phyloP scores from a whole-genome alignment of 2,888 invertebrate species.

The Epiblema foenella region DNA sequence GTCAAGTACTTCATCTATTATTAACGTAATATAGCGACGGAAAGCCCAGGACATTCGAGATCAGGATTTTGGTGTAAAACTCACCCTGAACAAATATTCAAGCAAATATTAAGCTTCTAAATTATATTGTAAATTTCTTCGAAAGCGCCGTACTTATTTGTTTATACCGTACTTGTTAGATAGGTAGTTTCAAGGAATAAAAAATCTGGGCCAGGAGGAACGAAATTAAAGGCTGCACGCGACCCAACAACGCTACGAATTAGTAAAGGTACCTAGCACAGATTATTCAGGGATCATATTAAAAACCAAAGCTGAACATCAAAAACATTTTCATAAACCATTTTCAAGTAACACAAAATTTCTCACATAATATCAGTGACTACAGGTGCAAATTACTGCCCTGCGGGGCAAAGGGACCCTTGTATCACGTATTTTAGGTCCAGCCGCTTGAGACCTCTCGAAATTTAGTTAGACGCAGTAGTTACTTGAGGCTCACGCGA shows the following conservation, averaged over 20 bases:
- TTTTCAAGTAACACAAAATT: slow-evolving; percentile 71
- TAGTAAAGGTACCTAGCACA: slow-evolving; percentile 31
- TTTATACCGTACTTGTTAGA: slow-evolving; percentile 3
- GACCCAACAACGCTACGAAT: slow-evolving; percentile 28
- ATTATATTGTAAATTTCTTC: not conserved
- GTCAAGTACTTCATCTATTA: too few relatives aligned
- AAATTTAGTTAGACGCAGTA: slow-evolving; percentile 52
- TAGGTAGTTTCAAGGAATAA: not conserved
- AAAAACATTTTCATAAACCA: slow-evolving; percentile 52
- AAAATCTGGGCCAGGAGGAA: not conserved
- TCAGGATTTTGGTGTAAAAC: not conserved
- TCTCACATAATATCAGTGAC: slow-evolving; percentile 76
- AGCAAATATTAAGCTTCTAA: too few relatives aligned
- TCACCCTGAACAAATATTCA: not conserved
- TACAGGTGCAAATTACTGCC: slow-evolving; percentile 81
- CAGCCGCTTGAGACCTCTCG: slow-evolving; percentile 60
- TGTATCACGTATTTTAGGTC: slow-evolving; percentile 66
- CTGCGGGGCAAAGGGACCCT: slow-evolving; percentile 69
- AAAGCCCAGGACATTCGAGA: not conserved
- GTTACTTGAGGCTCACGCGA: slow-evolving; percentile 43
- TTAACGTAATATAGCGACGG: too few relatives aligned
- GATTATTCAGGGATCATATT: slow-evolving; percentile 44
- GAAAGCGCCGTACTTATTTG: not conserved
- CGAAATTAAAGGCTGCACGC: slow-evolving; percentile 3
- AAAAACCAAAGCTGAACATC: slow-evolving; percentile 52